phyloP scores from a whole-genome alignment of 2,113 vertebrate species.

The Climacteris rufus region DNA sequence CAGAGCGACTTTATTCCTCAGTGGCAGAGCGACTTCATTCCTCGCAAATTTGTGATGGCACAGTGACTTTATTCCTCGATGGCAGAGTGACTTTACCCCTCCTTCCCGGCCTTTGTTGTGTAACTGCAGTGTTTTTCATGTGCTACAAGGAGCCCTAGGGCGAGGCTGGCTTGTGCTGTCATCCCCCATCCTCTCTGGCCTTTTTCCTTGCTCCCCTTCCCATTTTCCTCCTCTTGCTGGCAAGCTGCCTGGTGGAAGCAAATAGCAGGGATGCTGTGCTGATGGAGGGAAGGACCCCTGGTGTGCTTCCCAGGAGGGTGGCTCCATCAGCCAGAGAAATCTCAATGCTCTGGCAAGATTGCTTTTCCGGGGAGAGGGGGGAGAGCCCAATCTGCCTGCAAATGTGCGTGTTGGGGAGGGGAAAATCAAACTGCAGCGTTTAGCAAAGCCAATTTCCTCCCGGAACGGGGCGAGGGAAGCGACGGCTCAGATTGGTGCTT shows the following conservation, averaged over 20 bases:
- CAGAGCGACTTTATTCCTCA: background rate
- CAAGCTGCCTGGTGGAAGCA: background rate
- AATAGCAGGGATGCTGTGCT: background rate
- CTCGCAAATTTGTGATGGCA: background rate
- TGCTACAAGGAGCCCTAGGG: background rate
- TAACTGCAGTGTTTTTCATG: background rate
- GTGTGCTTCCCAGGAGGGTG: background rate
- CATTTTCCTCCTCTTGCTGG: background rate
- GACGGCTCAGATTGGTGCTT: slow-evolving; percentile 43
- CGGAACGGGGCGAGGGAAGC: background rate
- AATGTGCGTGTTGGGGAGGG: slow-evolving; percentile 3
- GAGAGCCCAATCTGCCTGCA: background rate
- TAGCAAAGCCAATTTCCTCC: slow-evolving; percentile 56
- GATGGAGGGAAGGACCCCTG: background rate
- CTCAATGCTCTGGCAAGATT: background rate
- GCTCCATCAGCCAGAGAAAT: background rate
- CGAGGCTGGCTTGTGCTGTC: background rate
- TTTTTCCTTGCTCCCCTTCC: background rate
- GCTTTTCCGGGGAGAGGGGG: background rate
- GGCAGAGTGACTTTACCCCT: slow-evolving; percentile 15
- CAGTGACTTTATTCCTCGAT: background rate
- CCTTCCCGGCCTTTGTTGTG: background rate
- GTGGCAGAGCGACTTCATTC: background rate
- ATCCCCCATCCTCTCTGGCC: background rate
- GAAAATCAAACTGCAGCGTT: background rate